These are phyloP conservation scores for Prolemur simus DNA, from an alignment of 2,113 vertebrate species.

Conservation along the genomic window DNA sequence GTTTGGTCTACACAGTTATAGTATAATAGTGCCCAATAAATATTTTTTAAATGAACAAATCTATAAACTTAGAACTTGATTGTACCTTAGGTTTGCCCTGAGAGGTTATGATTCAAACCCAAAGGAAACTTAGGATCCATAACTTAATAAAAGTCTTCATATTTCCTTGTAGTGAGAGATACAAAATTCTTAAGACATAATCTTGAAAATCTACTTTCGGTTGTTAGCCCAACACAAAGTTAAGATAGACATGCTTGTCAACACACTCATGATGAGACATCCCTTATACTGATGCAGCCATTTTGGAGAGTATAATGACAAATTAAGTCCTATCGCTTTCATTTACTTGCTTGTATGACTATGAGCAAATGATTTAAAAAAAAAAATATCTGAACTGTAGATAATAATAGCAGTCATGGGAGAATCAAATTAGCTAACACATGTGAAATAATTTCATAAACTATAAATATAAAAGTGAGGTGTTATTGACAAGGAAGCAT, in stretches of 20 bases:
- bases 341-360: neutral
- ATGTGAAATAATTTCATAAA: neutral
- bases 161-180: neutral
- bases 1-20: no score
- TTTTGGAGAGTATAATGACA: neutral
- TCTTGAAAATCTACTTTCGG: constrained; percentile 22
- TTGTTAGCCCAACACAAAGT: neutral
- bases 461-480: neutral
- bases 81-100: neutral
- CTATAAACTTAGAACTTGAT: neutral
- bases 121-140: neutral
- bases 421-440: neutral
- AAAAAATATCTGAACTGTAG: neutral
- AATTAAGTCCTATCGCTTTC: neutral
- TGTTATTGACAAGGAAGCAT: neutral
- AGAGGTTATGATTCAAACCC: neutral
- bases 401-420: neutral
- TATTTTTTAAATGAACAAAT: neutral
- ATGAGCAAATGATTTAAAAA: neutral
- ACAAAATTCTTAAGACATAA: neutral
- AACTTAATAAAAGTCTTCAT: neutral
- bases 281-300: neutral
- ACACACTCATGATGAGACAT: neutral
- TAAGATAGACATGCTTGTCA: neutral
- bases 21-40: neutral